Base-by-base conservation (phyloP, 2,797 vertebrate genomes). In the Chloroceryle inda region DNA sequence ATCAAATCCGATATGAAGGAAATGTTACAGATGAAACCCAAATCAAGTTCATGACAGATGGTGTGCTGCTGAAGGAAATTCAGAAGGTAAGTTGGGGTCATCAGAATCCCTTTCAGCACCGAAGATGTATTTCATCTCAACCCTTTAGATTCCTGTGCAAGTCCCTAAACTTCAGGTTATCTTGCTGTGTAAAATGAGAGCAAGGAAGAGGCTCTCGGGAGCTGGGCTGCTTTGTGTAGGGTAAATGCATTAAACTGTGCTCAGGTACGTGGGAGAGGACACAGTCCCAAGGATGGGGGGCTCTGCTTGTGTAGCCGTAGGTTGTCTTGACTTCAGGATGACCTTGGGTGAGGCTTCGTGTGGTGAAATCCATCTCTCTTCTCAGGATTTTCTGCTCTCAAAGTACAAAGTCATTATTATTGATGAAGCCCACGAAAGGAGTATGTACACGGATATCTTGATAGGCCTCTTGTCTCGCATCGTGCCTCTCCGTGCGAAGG, bases 21-120 rank as follows among this genome's bases (percentile, higher is more conserved):
- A 99, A 99, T 0, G 98, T 99, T 75, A 99, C 99, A 0, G 96
- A 98, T 3, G 98, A 99, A 64, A 99, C 99, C 1, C 99, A 98
- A 88, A 99, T 99, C 96, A 99, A 99, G 97, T 99, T 99, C 97
- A 99, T 99, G 99, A 99, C 99, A 0, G 99, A 99, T 2, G 99
- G 99, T 5, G 99, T 99, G 74, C 94, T 99, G 68, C 98, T 99
- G 85, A 99, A 99, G 92, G 99, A 99, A 97, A 98, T 99, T 89
- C 99, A 99, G 97, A 99, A 98, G 99, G 99, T 99, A 35, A 20
- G 63, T 15, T 11, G 23, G 6, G 53, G 12, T 3, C 33, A 42
- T 24, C 40, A 13, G 19, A 2, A 31, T 38, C 31, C 20, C 17
- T 71, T 59, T 89, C 44, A 22, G 37, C 49, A 16, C 13, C 1